Conservation (phyloP, 1,140 invertebrate species). For the Ceratina australensis region DNA sequence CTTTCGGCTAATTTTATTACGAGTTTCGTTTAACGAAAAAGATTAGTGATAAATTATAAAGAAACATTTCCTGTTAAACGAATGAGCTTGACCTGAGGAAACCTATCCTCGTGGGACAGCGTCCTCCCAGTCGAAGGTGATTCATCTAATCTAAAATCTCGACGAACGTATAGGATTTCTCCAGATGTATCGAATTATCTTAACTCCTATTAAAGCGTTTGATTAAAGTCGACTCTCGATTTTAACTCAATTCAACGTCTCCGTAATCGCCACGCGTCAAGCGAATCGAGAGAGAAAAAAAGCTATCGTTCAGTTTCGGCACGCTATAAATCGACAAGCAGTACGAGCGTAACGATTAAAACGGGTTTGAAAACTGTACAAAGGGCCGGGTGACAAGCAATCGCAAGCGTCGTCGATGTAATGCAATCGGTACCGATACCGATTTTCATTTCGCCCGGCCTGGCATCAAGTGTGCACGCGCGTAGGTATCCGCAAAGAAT, state of each 20-base stretch:
- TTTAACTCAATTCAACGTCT: too few relatives aligned
- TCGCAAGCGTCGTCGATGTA: constrained; percentile 54
- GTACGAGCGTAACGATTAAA: neutral
- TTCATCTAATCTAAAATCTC: constrained; percentile 66
- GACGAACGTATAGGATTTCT: constrained; percentile 62
- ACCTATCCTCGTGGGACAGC: constrained; percentile 63
- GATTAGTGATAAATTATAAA: constrained; percentile 36
- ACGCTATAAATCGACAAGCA: neutral
- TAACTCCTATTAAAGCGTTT: constrained; percentile 5
- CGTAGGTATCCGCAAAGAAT: constrained; percentile 66
- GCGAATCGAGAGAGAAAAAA: too few relatives aligned
- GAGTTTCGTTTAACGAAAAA: constrained; percentile 10
- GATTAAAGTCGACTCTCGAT: too few relatives aligned
- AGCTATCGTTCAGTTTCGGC: too few relatives aligned
- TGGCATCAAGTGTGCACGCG: constrained; percentile 17
- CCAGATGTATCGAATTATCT: constrained; percentile 64
- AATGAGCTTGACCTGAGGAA: constrained; percentile 46
- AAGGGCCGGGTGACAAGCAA: constrained; percentile 49
- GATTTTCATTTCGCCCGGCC: constrained; percentile 55
- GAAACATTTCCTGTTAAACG: constrained; percentile 48
- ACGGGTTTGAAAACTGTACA: constrained; percentile 37
- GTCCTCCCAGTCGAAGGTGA: constrained; percentile 53
- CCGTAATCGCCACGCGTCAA: too few relatives aligned
- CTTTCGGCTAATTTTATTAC: neutral
- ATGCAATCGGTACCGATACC: constrained; percentile 49